Evolutionary conservation across 2,113 vertebrate species (phyloP).

Genomic region (Blennius ocellaris): DNA sequence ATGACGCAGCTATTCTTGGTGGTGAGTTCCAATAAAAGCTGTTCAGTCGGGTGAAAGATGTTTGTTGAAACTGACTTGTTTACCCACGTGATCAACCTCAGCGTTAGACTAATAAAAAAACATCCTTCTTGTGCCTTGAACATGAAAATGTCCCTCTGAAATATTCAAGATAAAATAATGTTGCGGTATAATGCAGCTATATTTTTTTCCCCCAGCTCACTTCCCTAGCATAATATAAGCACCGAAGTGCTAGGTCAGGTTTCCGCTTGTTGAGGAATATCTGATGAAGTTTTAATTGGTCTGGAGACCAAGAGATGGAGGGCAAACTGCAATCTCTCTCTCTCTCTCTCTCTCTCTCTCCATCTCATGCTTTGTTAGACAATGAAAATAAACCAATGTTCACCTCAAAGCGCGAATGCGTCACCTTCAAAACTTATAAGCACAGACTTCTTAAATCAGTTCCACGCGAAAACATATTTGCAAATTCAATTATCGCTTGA

Average conservation of each 20-base stretch:
- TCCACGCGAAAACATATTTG: neutral
- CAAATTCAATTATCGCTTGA: too few species aligned
- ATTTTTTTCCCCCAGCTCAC: too few species aligned
- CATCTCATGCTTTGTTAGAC: neutral
- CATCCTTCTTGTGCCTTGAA: too few species aligned
- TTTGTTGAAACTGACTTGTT: too few species aligned
- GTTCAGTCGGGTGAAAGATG: too few species aligned
- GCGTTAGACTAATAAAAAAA: too few species aligned
- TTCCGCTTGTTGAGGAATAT: slow-evolving; percentile 24
- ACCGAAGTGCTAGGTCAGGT: slow-evolving; percentile 22
- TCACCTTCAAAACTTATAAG: neutral
- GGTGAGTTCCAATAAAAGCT: too few species aligned
- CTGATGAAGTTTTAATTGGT: slow-evolving; percentile 17
- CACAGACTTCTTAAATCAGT: neutral
- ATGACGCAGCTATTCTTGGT: too few species aligned
- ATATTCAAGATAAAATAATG: too few species aligned
- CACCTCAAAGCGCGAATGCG: neutral
- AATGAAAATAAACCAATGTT: slow-evolving; percentile 28
- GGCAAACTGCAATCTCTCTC: slow-evolving; percentile 4
- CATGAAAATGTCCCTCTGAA: too few species aligned
- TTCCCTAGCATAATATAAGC: neutral
- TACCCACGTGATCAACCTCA: too few species aligned
- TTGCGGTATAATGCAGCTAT: too few species aligned
- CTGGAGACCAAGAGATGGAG: slow-evolving; percentile 2
- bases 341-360: neutral